These are phyloP conservation scores for Hetaerina titia DNA, from an alignment of 2,888 invertebrate genomes.

Conservation along the genomic window DNA sequence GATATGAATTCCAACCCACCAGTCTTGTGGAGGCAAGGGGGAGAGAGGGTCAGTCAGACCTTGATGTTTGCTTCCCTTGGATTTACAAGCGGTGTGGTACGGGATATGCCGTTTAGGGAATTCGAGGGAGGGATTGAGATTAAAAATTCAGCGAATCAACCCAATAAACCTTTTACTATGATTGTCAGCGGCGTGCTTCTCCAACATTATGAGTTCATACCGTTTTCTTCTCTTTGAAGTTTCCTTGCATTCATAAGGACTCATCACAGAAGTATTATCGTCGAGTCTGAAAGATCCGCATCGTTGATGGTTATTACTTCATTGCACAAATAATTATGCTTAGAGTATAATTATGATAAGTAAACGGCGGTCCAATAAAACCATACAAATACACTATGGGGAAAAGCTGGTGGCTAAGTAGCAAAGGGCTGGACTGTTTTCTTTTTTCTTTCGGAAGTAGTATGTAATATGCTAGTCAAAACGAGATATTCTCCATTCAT, in stretches of 20 bases:
- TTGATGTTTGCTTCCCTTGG: constrained; percentile 28
- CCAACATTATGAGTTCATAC: background rate
- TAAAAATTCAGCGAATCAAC: constrained; percentile 34
- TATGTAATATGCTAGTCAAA: too few relatives aligned
- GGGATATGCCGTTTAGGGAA: background rate
- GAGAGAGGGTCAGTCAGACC: background rate
- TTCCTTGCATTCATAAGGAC: background rate
- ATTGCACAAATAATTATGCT: background rate
- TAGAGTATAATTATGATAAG: background rate
- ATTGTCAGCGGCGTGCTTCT: background rate
- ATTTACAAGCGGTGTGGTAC: background rate
- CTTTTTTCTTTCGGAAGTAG: too few relatives aligned
- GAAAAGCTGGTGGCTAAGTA: too few relatives aligned
- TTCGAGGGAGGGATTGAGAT: background rate
- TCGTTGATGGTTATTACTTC: background rate
- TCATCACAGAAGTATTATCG: background rate
- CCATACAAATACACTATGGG: too few relatives aligned
- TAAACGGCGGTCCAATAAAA: background rate
- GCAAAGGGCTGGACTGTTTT: too few relatives aligned
- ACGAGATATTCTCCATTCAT: too few relatives aligned
- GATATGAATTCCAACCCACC: constrained; percentile 39
- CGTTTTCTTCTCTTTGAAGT: constrained; percentile 4
- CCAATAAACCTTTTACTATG: constrained; percentile 31
- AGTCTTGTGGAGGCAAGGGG: background rate
- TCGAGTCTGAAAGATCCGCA: background rate